Conservation (phyloP, 2,888 invertebrate genomes). For the Flexamia atlantica region DNA sequence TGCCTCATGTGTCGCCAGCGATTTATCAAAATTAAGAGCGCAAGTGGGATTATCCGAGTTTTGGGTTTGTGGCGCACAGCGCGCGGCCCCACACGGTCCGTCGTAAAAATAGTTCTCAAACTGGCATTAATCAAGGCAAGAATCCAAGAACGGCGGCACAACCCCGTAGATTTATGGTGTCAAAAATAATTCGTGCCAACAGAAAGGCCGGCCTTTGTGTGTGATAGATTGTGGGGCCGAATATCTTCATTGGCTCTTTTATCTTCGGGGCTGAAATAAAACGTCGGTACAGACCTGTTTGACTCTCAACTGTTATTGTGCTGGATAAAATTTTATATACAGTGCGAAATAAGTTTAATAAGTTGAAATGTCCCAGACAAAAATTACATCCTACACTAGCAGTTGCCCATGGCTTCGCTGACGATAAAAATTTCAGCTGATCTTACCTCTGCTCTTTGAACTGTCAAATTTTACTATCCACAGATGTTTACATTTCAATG, state of each 20-base stretch:
- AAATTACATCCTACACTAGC: too few species aligned
- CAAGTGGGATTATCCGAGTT: conserved; percentile 14
- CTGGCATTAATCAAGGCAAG: conserved; percentile 47
- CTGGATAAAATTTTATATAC: too few species aligned
- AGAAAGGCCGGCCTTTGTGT: conserved; percentile 19
- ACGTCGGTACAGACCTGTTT: background rate
- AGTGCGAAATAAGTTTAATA: too few species aligned
- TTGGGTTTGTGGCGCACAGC: conserved; percentile 21
- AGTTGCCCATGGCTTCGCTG: too few species aligned
- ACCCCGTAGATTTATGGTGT: conserved; percentile 33
- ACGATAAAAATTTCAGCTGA: too few species aligned
- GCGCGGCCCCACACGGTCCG: conserved; percentile 27
- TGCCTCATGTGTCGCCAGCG: background rate
- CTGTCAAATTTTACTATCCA: too few species aligned
- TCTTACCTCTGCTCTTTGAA: too few species aligned
- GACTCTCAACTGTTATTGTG: too few species aligned
- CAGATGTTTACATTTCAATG: too few species aligned
- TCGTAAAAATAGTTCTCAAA: conserved; percentile 54
- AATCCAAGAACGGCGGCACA: conserved; percentile 42
- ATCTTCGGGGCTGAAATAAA: background rate
- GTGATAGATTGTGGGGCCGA: background rate
- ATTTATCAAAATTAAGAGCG: conserved; percentile 33
- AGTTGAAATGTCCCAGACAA: too few species aligned
- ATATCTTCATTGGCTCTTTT: conserved; percentile 5
- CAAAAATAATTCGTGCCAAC: conserved; percentile 43